These are phyloP conservation scores for Montipora capricornis DNA, from an alignment of 64 coral and sea anemone species.

Conservation along the genomic window DNA sequence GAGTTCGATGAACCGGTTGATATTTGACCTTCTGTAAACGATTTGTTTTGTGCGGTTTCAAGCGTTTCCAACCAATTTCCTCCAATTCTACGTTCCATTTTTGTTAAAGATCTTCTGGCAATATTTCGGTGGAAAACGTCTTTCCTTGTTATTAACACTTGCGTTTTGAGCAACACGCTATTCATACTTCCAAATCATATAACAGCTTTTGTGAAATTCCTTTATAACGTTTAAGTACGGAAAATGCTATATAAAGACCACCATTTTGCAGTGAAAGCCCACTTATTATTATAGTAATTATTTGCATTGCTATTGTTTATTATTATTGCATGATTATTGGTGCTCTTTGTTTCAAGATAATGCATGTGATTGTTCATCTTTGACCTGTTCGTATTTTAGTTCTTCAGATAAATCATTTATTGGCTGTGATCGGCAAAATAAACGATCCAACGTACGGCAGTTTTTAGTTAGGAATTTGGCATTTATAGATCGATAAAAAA, in stretches of 20 bases:
- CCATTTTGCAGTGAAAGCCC: background rate
- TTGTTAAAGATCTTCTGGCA: background rate
- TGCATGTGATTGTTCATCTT: background rate
- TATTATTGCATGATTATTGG: background rate
- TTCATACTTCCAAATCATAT: too few species aligned
- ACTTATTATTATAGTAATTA: background rate
- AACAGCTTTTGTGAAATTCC: background rate
- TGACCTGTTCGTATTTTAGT: too few species aligned
- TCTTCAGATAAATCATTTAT: too few species aligned
- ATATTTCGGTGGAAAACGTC: background rate
- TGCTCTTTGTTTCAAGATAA: background rate
- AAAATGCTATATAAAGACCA: background rate
- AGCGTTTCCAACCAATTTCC: background rate
- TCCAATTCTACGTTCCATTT: background rate
- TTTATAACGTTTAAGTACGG: background rate
- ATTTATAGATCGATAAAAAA: background rate
- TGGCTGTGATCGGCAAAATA: too few species aligned
- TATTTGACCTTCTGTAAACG: background rate
- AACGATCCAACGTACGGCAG: too few species aligned
- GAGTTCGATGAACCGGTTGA: background rate
- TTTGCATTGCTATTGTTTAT: background rate
- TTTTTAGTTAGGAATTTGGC: background rate
- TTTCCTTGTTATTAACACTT: background rate
- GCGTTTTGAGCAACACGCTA: background rate
- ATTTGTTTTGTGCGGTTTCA: background rate